Base-by-base conservation (phyloP, 2,888 invertebrate genomes). In the Piscicola geometra region DNA sequence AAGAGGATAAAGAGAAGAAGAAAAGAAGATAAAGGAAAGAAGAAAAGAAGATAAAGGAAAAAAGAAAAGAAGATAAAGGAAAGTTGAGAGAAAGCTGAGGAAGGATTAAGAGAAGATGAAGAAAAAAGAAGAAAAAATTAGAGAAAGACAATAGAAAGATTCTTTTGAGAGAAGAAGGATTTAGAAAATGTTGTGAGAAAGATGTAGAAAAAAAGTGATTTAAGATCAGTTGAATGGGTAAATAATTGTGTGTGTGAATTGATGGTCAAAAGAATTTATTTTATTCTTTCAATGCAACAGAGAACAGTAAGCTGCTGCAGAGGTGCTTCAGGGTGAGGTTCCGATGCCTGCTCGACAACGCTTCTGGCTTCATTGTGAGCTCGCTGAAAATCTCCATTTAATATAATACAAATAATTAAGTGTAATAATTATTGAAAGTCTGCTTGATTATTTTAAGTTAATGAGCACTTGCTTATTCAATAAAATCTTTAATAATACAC, bases 311-410 rank as follows among this genome's bases (percentile, higher is more conserved):
- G 84, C 90, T 93, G 81, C 88, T 98, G 82, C 97, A 98, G 87
- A 89, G 98, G 82, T 95, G 94, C 86, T 97, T 99, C 85, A 98
- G 98, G 79, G 98, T 99, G 83, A 90, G 99, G 85, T 99, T 99
- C 89, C 91, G 99, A 83, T 99, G 99, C 89, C 90, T 99, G 52
- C 88, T 99, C 83, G 99, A 99, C 88, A 99, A 99, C 87, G 99
- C 99, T 82, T 99, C 98, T 82, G 99, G 99, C 78, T 99, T 99
- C 87, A 90, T 99, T 89, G 95, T 95, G 87, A 90, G 91, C 85
- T 41, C 33, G 1, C 32, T n/a, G 15, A 15, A 15, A 47, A 21
- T 47, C 21, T 41, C 15, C 15, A 41, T 9, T 41, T 41, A 41
- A 30, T 64, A 64, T 64, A 28, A 12, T 52, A 52, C 21, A 52